Evolutionary conservation across 30 jellyfish, hydroid and myxozoan genomes (phyloP).

Genomic region (Pelagia noctiluca): DNA sequence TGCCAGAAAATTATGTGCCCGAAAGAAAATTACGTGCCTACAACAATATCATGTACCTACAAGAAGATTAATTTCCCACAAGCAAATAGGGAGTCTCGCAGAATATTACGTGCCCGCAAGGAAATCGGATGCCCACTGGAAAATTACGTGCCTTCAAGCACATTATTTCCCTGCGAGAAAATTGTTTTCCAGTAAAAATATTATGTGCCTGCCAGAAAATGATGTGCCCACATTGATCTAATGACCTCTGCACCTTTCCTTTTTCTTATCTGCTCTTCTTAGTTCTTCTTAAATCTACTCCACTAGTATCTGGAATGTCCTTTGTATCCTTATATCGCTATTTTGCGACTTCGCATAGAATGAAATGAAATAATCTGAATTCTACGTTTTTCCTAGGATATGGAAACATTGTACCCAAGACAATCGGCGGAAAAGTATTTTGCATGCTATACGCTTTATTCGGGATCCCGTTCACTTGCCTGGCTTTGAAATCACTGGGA

Average conservation of each 20-base stretch:
- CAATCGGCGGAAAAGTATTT: constrained; percentile 52
- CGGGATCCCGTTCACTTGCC: constrained; percentile 70
- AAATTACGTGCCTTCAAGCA: no score
- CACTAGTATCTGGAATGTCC: background rate
- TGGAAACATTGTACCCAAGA: constrained; percentile 60
- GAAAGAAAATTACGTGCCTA: no score
- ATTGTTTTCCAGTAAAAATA: background rate
- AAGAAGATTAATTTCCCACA: no score
- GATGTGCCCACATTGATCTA: background rate
- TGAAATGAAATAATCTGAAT: background rate
- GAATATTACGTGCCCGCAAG: no score
- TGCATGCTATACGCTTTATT: constrained; percentile 54
- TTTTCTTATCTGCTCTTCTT: background rate
- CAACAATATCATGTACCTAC: no score
- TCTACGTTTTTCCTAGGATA: constrained; percentile 41
- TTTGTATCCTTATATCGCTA: background rate
- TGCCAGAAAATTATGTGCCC: no score
- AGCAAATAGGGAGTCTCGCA: no score
- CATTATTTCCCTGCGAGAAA: background rate
- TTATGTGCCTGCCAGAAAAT: background rate
- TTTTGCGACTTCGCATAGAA: background rate
- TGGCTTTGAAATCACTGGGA: constrained; percentile 64
- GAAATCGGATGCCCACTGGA: no score
- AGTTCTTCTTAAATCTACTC: background rate
- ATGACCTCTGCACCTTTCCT: background rate